Conservation (phyloP, 2,113 vertebrate species). For the Corythornis vintsioides region DNA sequence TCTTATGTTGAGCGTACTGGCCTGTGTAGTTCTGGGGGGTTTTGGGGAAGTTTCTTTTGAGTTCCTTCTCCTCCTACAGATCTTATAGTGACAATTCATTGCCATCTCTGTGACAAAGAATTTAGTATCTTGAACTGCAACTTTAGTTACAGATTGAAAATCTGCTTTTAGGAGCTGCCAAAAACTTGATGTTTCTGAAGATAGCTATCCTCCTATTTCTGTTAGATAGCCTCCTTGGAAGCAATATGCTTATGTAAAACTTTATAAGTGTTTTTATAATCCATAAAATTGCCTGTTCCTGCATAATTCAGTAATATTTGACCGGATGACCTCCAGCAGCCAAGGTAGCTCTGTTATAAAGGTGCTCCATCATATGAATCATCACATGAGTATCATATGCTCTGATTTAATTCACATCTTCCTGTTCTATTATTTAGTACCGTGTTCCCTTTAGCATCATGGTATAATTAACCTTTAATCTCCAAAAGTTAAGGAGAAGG, state of each 20-base stretch:
- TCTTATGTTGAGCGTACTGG: not conserved
- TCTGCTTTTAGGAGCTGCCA: constrained; percentile 6
- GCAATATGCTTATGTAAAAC: not conserved
- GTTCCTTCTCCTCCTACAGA: not conserved
- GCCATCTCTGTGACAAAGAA: not conserved
- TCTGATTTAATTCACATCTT: constrained; percentile 4
- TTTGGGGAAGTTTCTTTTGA: not conserved
- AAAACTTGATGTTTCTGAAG: not conserved
- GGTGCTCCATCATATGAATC: not conserved
- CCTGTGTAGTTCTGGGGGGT: fast-evolving
- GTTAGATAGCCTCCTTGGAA: not conserved
- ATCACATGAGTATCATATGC: not conserved
- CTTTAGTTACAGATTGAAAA: not conserved
- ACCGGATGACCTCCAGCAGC: not conserved
- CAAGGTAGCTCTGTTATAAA: not conserved
- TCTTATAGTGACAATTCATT: not conserved
- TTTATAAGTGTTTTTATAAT: constrained; percentile 17
- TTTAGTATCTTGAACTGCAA: not conserved
- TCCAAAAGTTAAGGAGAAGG: not conserved
- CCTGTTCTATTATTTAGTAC: constrained; percentile 30
- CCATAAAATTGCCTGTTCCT: constrained; percentile 1
- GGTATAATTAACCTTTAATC: not conserved
- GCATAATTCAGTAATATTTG: constrained; percentile 28
- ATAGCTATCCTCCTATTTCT: not conserved
- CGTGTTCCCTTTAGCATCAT: not conserved